phyloP scores from a whole-genome alignment of 2,113 vertebrate species.

The Sturnira hondurensis region DNA sequence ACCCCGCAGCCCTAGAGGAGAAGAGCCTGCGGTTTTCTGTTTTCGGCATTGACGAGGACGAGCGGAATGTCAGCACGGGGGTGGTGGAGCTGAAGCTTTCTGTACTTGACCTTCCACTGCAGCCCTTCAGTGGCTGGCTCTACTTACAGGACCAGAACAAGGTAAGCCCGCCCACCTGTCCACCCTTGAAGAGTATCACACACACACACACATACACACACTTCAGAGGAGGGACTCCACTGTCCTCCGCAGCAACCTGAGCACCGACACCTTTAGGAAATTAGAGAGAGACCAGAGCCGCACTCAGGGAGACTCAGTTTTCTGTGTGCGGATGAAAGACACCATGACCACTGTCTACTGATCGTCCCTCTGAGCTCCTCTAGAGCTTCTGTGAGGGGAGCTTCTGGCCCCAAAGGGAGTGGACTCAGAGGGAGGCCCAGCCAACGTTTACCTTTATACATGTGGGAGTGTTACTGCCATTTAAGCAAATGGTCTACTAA shows the following conservation, averaged over 20 bases:
- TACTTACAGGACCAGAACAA: constrained; percentile 97
- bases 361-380: background rate
- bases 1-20: constrained; percentile 86
- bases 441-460: background rate
- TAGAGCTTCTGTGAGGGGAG: background rate
- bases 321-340: background rate
- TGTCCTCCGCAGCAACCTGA: background rate
- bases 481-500: background rate
- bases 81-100: constrained; percentile 93
- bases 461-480: background rate
- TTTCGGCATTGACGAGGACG: constrained; percentile 90
- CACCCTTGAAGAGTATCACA: fast-evolving
- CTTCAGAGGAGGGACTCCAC: background rate
- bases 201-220: fast-evolving
- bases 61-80: constrained; percentile 90
- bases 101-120: constrained; percentile 88
- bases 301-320: background rate
- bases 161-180: constrained; percentile 67
- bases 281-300: background rate
- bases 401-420: background rate
- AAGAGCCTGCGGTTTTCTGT: constrained; percentile 91
- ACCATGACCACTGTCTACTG: background rate
- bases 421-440: background rate
- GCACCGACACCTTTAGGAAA: background rate
- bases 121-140: constrained; percentile 95